phyloP scores from a whole-genome alignment of 2,888 invertebrate genomes.

The Macaria notata region DNA sequence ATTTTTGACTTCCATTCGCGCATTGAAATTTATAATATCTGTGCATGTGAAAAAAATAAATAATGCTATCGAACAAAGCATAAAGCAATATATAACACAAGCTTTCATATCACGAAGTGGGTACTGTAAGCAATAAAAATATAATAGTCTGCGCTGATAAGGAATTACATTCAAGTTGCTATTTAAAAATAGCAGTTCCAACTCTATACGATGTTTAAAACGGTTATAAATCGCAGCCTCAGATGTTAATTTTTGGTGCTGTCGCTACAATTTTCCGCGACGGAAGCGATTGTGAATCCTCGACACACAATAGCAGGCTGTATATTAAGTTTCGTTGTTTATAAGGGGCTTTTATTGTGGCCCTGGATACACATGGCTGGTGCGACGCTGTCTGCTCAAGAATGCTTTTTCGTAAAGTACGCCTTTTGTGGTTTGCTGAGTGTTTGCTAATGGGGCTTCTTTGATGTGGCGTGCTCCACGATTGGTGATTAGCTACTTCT shows the following conservation, averaged over 20 bases:
- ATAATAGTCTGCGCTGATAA: background rate
- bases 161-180: constrained; percentile 12
- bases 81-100: constrained; percentile 42
- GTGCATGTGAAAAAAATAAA: constrained; percentile 40
- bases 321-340: constrained; percentile 51
- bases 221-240: constrained; percentile 10
- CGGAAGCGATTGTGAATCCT: constrained; percentile 50
- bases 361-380: constrained; percentile 24
- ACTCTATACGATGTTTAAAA: constrained; percentile 2
- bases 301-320: constrained; percentile 42
- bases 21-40: constrained; percentile 30
- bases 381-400: constrained; percentile 22
- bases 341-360: constrained; percentile 33
- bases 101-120: constrained; percentile 38
- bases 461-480: constrained; percentile 19
- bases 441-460: constrained; percentile 26
- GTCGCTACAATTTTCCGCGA: constrained; percentile 26
- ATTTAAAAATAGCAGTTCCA: constrained; percentile 16
- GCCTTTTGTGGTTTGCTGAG: constrained; percentile 23
- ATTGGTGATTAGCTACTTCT: constrained; percentile 20
- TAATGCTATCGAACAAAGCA: constrained; percentile 39
- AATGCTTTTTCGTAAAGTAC: constrained; percentile 25
- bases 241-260: constrained; percentile 20
- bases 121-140: constrained; percentile 35
- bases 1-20: constrained; percentile 20